Evolutionary conservation across 2,113 vertebrate species (phyloP).

Genomic region (Sinocyclocheilus anshuiensis): DNA sequence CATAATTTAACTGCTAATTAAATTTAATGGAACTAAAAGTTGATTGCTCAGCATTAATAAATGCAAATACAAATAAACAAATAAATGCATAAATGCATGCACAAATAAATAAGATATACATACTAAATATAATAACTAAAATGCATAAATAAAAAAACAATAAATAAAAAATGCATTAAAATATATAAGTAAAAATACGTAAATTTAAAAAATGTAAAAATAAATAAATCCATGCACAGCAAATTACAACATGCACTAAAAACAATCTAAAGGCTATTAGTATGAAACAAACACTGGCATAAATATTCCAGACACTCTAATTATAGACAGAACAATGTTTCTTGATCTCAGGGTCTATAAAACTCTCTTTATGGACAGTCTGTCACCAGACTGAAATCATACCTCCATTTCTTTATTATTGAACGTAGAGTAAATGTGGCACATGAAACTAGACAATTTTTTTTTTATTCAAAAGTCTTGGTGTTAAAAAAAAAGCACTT

Average conservation of each 20-base stretch:
- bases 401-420: neutral
- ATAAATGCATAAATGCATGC: neutral
- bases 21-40: neutral
- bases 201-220: neutral
- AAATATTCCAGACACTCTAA: slow-evolving; percentile 29
- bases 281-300: slow-evolving; percentile 6
- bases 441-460: neutral
- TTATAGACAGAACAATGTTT: slow-evolving; percentile 8
- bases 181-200: too few relatives aligned
- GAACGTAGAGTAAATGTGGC: neutral
- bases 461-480: neutral
- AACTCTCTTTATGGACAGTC: neutral
- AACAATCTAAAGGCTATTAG: slow-evolving; percentile 11
- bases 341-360: neutral
- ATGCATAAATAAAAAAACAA: neutral
- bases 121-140: neutral
- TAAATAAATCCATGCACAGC: neutral
- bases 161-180: neutral
- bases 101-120: neutral
- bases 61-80: neutral
- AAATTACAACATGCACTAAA: neutral
- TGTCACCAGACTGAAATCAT: neutral
- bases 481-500: neutral
- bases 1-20: neutral
- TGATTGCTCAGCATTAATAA: neutral